These are phyloP conservation scores for Tenthredo livida DNA, from an alignment of 2,888 invertebrate species.

Conservation along the genomic window DNA sequence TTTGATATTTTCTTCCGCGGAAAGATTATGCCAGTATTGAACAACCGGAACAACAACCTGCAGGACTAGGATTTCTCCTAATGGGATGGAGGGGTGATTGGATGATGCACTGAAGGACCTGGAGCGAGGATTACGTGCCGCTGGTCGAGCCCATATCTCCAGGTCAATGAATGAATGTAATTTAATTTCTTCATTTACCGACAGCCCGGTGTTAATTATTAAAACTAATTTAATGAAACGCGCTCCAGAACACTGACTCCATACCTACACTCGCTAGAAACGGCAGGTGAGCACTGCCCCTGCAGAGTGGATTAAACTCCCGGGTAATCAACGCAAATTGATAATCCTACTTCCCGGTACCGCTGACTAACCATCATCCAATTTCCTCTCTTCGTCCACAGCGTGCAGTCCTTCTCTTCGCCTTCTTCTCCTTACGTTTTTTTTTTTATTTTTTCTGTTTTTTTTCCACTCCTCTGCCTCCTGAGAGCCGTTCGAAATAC, in stretches of 20 bases:
- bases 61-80: not conserved
- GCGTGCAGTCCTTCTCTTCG: not conserved
- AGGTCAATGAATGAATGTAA: conserved; percentile 63
- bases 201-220: conserved; percentile 69
- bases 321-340: conserved; percentile 75
- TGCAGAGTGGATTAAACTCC: conserved; percentile 73
- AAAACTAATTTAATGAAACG: conserved; percentile 72
- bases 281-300: conserved; percentile 70
- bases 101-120: not conserved
- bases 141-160: conserved; percentile 54
- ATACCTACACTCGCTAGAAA: conserved; percentile 53
- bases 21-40: not conserved
- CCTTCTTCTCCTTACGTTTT: conserved; percentile 58
- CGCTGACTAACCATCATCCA: conserved; percentile 24
- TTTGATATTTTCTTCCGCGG: not conserved
- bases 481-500: not conserved
- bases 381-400: conserved; percentile 30
- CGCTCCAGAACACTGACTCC: conserved; percentile 53
- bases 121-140: not conserved
- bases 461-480: conserved; percentile 38
- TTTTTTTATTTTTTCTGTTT: too few species aligned
- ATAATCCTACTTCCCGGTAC: conserved; percentile 71
- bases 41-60: too few species aligned
- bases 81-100: not conserved
- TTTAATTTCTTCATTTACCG: conserved; percentile 70